Evolutionary conservation across 2,113 vertebrate species (phyloP).

Genomic region (Melanocharis versteri): DNA sequence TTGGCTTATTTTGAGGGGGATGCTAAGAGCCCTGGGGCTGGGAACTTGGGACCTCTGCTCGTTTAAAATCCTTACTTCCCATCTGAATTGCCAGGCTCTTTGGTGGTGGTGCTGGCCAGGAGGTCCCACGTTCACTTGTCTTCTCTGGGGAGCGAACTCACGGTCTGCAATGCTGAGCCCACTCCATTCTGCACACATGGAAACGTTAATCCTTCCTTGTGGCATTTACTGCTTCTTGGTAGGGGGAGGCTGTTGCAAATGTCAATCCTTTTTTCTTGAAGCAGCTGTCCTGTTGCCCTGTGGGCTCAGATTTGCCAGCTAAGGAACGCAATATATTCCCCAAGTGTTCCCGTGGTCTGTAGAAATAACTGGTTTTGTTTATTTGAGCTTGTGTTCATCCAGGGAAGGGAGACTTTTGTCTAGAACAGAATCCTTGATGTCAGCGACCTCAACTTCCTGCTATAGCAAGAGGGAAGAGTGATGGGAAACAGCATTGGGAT

Average conservation of each 20-base stretch:
- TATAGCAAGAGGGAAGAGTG: neutral
- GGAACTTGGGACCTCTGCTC: neutral
- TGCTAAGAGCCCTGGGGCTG: neutral
- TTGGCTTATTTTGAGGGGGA: neutral
- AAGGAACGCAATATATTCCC: neutral
- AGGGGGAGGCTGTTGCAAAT: accelerated
- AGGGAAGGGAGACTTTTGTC: neutral
- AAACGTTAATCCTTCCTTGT: neutral
- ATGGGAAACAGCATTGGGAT: accelerated
- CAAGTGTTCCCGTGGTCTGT: accelerated
- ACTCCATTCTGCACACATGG: neutral
- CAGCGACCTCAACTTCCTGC: neutral
- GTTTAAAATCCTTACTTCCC: neutral
- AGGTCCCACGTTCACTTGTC: accelerated
- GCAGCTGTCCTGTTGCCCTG: neutral
- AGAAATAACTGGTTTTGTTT: neutral
- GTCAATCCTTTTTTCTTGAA: neutral
- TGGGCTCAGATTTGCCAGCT: neutral
- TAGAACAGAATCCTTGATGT: neutral
- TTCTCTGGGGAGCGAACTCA: accelerated
- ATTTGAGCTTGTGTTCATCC: neutral
- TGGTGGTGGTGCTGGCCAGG: neutral
- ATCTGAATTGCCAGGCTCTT: neutral
- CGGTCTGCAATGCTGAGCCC: accelerated
- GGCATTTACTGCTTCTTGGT: neutral